These are phyloP conservation scores for Rhopalosiphum padi DNA, from an alignment of 1,140 invertebrate species.

Conservation along the genomic window DNA sequence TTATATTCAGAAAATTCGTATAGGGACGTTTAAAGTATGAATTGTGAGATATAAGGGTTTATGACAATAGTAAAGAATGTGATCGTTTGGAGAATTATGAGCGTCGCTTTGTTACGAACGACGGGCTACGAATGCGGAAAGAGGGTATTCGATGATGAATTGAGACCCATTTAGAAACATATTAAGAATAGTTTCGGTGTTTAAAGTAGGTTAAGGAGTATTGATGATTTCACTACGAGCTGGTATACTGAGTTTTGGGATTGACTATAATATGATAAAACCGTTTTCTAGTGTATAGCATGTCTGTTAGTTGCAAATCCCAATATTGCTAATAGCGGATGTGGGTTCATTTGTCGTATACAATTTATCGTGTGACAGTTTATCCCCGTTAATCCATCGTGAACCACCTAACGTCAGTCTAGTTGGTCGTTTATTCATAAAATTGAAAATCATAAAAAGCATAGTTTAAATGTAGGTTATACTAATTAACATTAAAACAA, in stretches of 20 bases:
- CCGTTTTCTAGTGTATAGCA: background rate
- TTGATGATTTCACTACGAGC: conserved; percentile 26
- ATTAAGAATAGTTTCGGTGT: conserved; percentile 18
- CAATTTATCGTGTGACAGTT: background rate
- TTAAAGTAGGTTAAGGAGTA: conserved; percentile 48
- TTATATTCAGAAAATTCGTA: background rate
- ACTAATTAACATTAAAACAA: background rate
- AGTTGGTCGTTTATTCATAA: background rate
- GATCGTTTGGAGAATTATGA: conserved; percentile 37
- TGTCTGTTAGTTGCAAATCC: background rate
- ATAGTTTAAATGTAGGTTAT: background rate
- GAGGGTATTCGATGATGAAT: conserved; percentile 10
- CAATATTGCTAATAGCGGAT: background rate
- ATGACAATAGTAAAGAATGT: conserved; percentile 12
- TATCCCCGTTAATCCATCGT: background rate
- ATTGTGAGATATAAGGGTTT: background rate
- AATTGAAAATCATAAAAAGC: background rate
- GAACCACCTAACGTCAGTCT: background rate
- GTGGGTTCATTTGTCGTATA: background rate
- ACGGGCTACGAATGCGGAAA: background rate
- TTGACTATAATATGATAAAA: conserved; percentile 10
- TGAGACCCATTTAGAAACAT: conserved; percentile 19
- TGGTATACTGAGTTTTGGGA: background rate
- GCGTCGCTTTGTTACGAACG: background rate
- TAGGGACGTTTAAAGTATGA: background rate